phyloP scores from a whole-genome alignment of 2,888 invertebrate species.

The Hemaris fuciformis region DNA sequence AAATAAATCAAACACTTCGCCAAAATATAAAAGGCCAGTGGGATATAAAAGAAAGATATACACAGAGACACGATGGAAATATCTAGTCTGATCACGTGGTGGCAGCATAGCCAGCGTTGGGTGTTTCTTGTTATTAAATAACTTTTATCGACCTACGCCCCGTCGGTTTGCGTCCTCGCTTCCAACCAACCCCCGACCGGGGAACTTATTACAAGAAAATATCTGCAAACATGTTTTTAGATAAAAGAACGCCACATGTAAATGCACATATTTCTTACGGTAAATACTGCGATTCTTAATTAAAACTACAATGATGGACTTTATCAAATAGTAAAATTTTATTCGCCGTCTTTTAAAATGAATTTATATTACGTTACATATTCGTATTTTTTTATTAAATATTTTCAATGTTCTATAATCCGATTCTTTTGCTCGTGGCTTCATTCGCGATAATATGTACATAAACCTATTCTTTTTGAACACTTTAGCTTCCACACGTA shows the following conservation, averaged over 20 bases:
- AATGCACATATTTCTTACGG: not conserved
- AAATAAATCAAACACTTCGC: not conserved
- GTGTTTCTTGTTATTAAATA: conserved; percentile 75
- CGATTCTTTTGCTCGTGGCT: too few relatives aligned
- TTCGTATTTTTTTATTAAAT: too few relatives aligned
- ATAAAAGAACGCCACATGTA: not conserved
- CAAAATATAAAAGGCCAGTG: not conserved
- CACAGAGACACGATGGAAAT: conserved; percentile 27
- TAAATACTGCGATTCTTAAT: not conserved
- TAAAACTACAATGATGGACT: not conserved
- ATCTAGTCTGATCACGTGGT: conserved; percentile 46
- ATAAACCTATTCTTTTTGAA: too few relatives aligned
- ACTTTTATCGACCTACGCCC: conserved; percentile 69
- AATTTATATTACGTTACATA: not conserved
- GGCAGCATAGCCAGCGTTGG: conserved; percentile 42
- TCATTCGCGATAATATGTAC: too few relatives aligned
- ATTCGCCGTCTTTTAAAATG: not conserved
- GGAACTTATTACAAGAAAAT: conserved; percentile 44
- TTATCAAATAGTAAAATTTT: not conserved
- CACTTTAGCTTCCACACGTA: too few relatives aligned
- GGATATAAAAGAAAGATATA: conserved; percentile 15
- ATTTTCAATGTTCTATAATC: too few relatives aligned
- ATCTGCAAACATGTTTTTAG: conserved; percentile 27
- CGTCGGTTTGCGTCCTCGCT: conserved; percentile 37
- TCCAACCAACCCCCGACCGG: conserved; percentile 32